A percentile compares a stretch with the other conserved stretches of the same genome.
These are phyloP conservation scores for Pogonocichla stellata DNA, from an alignment of 2,113 vertebrate genomes.

Conservation along the genomic window DNA sequence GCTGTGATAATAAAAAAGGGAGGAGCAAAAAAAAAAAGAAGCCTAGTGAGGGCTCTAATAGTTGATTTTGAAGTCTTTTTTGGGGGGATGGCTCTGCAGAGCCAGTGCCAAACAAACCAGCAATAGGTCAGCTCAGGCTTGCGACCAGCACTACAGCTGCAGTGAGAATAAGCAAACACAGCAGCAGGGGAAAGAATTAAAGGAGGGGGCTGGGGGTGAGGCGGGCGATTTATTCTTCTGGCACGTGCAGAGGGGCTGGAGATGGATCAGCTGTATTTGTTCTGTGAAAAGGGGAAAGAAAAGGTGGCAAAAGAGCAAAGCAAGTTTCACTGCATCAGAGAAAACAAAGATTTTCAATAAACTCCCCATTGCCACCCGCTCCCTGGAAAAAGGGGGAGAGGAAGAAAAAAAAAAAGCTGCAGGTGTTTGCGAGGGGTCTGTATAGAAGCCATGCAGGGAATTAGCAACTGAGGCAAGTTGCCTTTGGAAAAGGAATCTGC, in stretches of 20 bases:
- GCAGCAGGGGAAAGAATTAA: constrained; percentile 64
- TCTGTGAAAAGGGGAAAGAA: constrained; percentile 69
- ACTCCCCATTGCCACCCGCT: constrained; percentile 1
- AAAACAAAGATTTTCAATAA: constrained; percentile 67
- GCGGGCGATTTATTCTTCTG: constrained; percentile 66
- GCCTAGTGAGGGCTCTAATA: constrained; percentile 18
- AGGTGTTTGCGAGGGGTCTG: constrained; percentile 56
- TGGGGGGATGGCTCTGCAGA: background rate
- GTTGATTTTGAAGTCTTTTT: constrained; percentile 46
- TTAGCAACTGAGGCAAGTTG: constrained; percentile 65
- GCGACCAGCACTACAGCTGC: constrained; percentile 75
- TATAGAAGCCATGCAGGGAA: constrained; percentile 49
- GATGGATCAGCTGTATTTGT: constrained; percentile 83
- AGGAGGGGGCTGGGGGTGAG: constrained; percentile 16
- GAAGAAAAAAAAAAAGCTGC: constrained; percentile 38
- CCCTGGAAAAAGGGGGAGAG: background rate
- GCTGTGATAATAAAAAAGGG: background rate
- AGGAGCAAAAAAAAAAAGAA: background rate
- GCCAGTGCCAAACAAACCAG: constrained; percentile 41
- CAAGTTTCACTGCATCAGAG: constrained; percentile 50
- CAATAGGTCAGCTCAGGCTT: constrained; percentile 62
- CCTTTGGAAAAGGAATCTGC: constrained; percentile 54
- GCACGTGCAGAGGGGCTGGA: constrained; percentile 75
- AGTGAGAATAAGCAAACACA: constrained; percentile 70
- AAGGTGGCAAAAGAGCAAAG: constrained; percentile 66